A percentile compares a stretch with the other conserved stretches of the same genome.
Evolutionary conservation across 2,888 invertebrate genomes (phyloP).

Genomic region (Callimorpha dominula): DNA sequence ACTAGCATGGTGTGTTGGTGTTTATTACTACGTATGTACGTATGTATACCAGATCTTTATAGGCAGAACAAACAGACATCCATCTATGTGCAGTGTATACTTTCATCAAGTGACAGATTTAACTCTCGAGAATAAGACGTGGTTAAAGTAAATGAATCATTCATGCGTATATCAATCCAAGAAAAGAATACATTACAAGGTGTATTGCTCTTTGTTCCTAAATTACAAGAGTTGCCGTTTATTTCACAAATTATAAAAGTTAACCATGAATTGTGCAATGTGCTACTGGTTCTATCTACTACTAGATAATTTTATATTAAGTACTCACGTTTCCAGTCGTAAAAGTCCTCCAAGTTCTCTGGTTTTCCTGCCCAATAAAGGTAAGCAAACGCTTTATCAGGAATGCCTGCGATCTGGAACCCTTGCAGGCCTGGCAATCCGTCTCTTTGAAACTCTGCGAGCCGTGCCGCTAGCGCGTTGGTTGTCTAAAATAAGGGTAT

Average conservation of each 20-base stretch:
- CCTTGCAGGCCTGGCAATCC: conserved; percentile 68
- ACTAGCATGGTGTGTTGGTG: not conserved
- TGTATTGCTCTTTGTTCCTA: too few relatives aligned
- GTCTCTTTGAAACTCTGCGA: conserved; percentile 60
- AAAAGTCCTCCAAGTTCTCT: conserved; percentile 56
- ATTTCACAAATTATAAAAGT: too few relatives aligned
- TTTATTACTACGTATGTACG: not conserved
- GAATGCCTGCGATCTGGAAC: conserved; percentile 53
- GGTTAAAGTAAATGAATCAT: too few relatives aligned
- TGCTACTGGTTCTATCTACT: not conserved
- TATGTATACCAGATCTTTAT: not conserved
- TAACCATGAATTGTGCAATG: not conserved
- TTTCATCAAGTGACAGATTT: too few relatives aligned
- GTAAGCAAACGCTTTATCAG: conserved; percentile 58
- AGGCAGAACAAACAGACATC: too few relatives aligned
- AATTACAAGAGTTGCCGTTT: too few relatives aligned
- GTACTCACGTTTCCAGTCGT: conserved; percentile 66
- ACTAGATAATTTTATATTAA: not conserved
- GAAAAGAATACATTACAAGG: too few relatives aligned
- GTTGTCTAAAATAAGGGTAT: conserved; percentile 58
- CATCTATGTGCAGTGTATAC: too few relatives aligned
- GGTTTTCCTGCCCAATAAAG: conserved; percentile 63
- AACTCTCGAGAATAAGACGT: too few relatives aligned
- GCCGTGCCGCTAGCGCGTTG: conserved; percentile 58
- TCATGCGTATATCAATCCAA: too few relatives aligned